Evolutionary conservation across 2,888 invertebrate genomes (phyloP).

Genomic region (Caenorhabditis panamensis): DNA sequence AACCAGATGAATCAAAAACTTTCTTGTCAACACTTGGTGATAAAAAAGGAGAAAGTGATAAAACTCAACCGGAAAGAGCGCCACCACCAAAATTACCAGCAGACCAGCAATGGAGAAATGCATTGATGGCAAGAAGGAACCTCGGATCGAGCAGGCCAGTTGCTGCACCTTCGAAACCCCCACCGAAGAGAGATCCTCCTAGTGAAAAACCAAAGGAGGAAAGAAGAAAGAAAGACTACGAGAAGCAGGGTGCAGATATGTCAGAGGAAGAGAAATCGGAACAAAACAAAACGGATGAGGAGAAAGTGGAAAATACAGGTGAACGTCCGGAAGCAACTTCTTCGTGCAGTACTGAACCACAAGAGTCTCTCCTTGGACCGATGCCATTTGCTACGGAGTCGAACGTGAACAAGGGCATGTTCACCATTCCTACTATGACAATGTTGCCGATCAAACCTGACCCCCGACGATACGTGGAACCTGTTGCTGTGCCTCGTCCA

Average conservation of each 20-base stretch:
- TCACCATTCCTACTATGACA: neutral
- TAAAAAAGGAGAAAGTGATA: no score
- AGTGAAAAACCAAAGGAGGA: neutral
- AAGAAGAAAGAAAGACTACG: neutral
- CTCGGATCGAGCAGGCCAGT: slow-evolving; percentile 19
- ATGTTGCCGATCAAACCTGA: neutral
- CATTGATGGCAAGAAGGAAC: slow-evolving; percentile 47
- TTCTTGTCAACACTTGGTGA: neutral
- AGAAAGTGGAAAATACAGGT: neutral
- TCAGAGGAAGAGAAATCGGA: neutral
- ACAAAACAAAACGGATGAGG: neutral
- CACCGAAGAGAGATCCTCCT: slow-evolving; percentile 1
- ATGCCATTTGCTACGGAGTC: neutral
- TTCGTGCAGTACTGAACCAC: no score
- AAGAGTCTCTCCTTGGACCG: neutral
- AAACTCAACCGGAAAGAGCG: neutral
- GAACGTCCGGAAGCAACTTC: neutral
- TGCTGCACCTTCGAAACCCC: neutral
- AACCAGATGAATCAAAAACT: neutral
- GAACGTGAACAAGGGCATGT: neutral
- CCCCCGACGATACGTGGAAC: neutral
- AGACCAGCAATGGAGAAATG: slow-evolving; percentile 52
- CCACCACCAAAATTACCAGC: slow-evolving; percentile 38
- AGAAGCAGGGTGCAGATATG: neutral
- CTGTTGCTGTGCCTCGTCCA: neutral